Conservation (phyloP, 2,797 vertebrate species). For the Thunnus albacares region DNA sequence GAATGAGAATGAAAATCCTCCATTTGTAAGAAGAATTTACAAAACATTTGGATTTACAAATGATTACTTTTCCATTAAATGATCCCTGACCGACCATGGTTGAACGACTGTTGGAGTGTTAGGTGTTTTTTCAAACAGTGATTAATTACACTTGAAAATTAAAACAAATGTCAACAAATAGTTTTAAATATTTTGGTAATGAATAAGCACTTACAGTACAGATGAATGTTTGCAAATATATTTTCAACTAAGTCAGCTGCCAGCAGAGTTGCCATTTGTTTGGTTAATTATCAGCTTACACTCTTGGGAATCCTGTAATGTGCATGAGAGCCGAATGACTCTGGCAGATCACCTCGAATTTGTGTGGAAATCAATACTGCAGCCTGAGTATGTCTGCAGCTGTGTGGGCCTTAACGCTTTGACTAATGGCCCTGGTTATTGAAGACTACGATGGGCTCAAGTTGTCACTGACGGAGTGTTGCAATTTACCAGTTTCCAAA, state of each 20-base stretch:
- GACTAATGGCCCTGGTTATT: conserved; percentile 71
- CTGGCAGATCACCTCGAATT: conserved; percentile 79
- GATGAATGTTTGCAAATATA: conserved; percentile 55
- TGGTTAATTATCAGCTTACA: conserved; percentile 64
- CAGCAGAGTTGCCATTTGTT: conserved; percentile 64
- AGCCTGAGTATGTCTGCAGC: conserved; percentile 63
- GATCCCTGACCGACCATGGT: conserved; percentile 3
- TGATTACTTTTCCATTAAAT: conserved; percentile 37
- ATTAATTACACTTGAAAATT: conserved; percentile 40
- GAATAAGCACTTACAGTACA: conserved; percentile 18
- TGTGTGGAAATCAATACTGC: conserved; percentile 80
- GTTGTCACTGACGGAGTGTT: conserved; percentile 59
- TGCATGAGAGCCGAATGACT: conserved; percentile 67
- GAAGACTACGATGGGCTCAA: conserved; percentile 63
- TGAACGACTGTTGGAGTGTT: conserved; percentile 23
- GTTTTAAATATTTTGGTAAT: conserved; percentile 23
- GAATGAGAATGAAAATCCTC: conserved; percentile 18
- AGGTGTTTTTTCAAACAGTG: neutral
- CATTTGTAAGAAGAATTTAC: conserved; percentile 4
- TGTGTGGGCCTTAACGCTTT: conserved; percentile 62
- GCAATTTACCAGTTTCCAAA: conserved; percentile 58
- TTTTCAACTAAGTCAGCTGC: conserved; percentile 52
- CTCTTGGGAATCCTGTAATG: conserved; percentile 75
- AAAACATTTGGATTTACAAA: conserved; percentile 37
- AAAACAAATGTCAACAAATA: conserved; percentile 20